Base-by-base conservation (phyloP, 1,140 invertebrate species). In the Trichogramma pretiosum region DNA sequence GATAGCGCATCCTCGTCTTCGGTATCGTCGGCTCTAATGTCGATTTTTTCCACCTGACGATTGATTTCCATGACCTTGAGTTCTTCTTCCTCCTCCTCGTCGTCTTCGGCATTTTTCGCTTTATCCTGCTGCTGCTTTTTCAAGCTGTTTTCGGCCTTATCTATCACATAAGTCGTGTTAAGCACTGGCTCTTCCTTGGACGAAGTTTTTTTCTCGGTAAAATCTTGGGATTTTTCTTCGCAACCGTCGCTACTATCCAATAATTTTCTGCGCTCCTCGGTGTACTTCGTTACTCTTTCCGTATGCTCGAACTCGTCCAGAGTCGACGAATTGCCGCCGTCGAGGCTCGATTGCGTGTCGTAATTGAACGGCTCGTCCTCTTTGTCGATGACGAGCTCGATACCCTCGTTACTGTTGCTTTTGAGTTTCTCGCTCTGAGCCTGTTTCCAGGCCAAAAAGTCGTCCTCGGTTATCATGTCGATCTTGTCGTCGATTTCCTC, bases 361-460 rank as follows among this genome's bases (percentile, higher is more conserved):
- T 8, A 8, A 39, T 30, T 8, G 42, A 45, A 7, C 3, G 39
- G 39, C 17, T 42, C 39, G 13, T 46, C 42, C 10, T 34, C 22
- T 14, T 50, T 40, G 8, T 45, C 37, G 23, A 45, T 40, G 11
- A 11, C 37, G 9, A n/a, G n/a, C n/a, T 30, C 16, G 9, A 23
- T n/a, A 8, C 11, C 21, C 3, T 19, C 45, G n/a, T 21, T 21
- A 10, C 17, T 28, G 5, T 26, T 11, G 10, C 17, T 28, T 7
- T 37, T 16, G 4, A 7, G 11, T n/a, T n/a, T 22, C 9, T 24
- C 36, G 3, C 56, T 46, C 4, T 46, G 40, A 13, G 66, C 64
- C 47, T 63, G 59, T 32, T 64, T 70, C 68, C 68, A 69, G 0
- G 63, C 68, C 0, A 60, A 51, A 7, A 58, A 56, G 13, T 52